Base-by-base conservation (phyloP, 2,888 invertebrate genomes). In the Cancer borealis region DNA sequence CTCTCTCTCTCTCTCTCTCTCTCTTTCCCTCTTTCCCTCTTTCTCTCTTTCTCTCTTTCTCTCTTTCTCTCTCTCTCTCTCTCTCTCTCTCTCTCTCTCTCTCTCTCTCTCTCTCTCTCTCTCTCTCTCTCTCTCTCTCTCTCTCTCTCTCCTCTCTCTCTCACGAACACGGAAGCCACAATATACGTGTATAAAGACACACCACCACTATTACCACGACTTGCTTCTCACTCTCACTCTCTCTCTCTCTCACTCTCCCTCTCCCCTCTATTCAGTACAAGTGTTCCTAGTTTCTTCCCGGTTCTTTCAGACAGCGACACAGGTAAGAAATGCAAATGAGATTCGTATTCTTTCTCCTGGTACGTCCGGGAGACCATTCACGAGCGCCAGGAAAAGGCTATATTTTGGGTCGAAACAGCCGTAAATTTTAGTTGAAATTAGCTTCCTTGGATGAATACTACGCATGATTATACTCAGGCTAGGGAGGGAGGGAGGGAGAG, bases 251-350 rank as follows among this genome's bases (percentile, higher is more conserved):
- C 49, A 12, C 49, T 49, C 54, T 54, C 54, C 14, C 14, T 54
- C 54, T n/a, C 73, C n/a, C 73, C n/a, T 6, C 73, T 26, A 73
- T 73, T 73, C 73, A 73, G 26, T 21, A 26, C 73, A 73, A 73
- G 73, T 73, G 73, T 73, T 73, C 73, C 73, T 73, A 21, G 73
- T 6, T 26, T 73, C 73, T 26, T 73, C 73, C 73, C 73, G 73
- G 73, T 26, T 73, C 73, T 26, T 73, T 21, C 73, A 73, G 73
- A 73, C 73, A 73, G 73, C 21, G 73, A 73, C 73, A 73, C 73
- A 73, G 73, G 73, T 73, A 73, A 73, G 73, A 73, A 73, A 73
- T 73, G 73, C 73, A 73, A 73, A 73, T 73, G 73, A 73, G 26
- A n/a, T 21, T 21, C 73, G 73, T 73, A 73, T 73, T 73, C 73